These are phyloP conservation scores for Notodonta ziczac DNA, from an alignment of 2,888 invertebrate species.

Conservation along the genomic window DNA sequence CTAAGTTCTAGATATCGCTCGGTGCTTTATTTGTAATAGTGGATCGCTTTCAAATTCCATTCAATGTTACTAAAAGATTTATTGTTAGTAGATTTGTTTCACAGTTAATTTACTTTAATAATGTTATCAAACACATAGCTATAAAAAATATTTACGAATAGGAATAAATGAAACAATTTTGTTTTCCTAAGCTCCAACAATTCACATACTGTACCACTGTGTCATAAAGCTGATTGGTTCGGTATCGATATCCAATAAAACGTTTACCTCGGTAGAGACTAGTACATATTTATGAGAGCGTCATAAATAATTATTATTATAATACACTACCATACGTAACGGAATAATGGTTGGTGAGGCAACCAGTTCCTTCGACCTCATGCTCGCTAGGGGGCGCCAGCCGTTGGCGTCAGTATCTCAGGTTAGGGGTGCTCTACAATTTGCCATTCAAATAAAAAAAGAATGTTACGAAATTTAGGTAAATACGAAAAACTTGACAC, in stretches of 20 bases:
- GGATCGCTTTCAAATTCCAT: not conserved
- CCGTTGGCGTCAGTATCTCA: too few relatives aligned
- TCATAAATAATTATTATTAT: not conserved
- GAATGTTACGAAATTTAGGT: too few relatives aligned
- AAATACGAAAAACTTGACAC: too few relatives aligned
- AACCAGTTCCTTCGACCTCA: too few relatives aligned
- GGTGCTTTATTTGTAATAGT: not conserved
- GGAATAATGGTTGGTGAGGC: not conserved
- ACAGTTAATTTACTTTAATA: not conserved
- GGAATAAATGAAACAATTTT: too few relatives aligned
- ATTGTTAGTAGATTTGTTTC: not conserved
- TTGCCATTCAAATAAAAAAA: too few relatives aligned
- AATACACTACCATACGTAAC: not conserved
- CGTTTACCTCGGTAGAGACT: not conserved
- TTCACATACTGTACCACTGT: not conserved
- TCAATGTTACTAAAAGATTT: not conserved
- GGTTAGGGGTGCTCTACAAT: too few relatives aligned
- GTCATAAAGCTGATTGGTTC: not conserved
- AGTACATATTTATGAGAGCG: not conserved
- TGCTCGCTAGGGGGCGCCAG: too few relatives aligned
- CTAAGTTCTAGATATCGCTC: constrained; percentile 22
- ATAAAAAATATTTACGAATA: not conserved
- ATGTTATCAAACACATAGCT: too few relatives aligned
- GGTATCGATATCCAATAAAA: not conserved
- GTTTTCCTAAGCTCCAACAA: not conserved